Evolutionary conservation across 2,797 vertebrate species (phyloP).

Genomic region (Poecilia velifera): DNA sequence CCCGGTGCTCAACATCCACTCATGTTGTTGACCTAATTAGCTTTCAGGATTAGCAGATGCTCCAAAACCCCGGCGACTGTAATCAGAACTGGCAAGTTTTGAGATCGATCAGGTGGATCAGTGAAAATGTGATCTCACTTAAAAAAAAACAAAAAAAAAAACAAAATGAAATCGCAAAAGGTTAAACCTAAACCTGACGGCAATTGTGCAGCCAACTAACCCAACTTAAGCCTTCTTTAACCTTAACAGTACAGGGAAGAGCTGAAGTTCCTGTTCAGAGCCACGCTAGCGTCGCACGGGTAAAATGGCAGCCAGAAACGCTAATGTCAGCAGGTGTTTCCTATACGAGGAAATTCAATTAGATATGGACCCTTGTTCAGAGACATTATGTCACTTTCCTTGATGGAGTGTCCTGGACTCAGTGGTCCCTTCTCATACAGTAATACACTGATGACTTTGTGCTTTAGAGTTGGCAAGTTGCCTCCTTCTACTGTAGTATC

Average conservation of each 20-base stretch:
- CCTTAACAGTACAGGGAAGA: neutral
- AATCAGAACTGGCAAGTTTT: neutral
- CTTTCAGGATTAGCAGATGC: neutral
- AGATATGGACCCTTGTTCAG: slow-evolving; percentile 44
- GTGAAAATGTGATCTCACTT: neutral
- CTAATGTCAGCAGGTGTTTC: slow-evolving; percentile 46
- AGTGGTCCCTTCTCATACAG: slow-evolving; percentile 3
- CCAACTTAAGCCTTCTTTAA: neutral
- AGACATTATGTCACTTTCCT: slow-evolving; percentile 38
- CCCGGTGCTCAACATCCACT: neutral
- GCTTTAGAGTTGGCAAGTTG: slow-evolving; percentile 36
- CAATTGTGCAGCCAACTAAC: neutral
- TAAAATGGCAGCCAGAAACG: slow-evolving; percentile 27
- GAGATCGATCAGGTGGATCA: neutral
- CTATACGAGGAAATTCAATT: slow-evolving; percentile 45
- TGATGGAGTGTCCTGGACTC: slow-evolving; percentile 38
- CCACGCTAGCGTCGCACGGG: neutral
- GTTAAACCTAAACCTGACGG: neutral
- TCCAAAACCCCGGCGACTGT: neutral
- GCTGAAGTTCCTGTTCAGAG: neutral
- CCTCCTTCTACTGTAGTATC: slow-evolving; percentile 9
- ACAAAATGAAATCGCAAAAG: neutral
- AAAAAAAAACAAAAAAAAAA: neutral
- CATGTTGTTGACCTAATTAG: neutral
- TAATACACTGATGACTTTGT: slow-evolving; percentile 35